Conservation (phyloP, 2,888 invertebrate species). For the Drosophila monieri region DNA sequence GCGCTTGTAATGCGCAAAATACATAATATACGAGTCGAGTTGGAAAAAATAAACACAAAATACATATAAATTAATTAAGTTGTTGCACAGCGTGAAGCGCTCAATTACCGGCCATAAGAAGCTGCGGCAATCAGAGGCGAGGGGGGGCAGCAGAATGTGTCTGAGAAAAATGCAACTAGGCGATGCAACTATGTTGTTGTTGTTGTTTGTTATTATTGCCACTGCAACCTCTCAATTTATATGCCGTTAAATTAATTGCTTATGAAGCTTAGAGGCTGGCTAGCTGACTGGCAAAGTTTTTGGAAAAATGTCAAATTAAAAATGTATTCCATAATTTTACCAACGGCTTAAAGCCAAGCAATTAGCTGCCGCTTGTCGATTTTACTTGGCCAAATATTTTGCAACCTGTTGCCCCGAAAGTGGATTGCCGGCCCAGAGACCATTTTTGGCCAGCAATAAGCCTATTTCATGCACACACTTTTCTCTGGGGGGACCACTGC, state of each 20-base stretch:
- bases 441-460: slow-evolving; percentile 65
- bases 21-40: slow-evolving; percentile 54
- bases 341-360: slow-evolving; percentile 43
- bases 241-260: slow-evolving; percentile 79
- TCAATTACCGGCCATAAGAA: slow-evolving; percentile 63
- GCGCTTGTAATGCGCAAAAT: slow-evolving; percentile 53
- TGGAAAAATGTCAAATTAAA: slow-evolving; percentile 77
- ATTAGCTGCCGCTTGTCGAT: slow-evolving; percentile 61
- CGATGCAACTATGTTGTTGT: slow-evolving; percentile 56
- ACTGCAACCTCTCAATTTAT: slow-evolving; percentile 60
- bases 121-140: neutral
- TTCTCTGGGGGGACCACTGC: slow-evolving; percentile 20
- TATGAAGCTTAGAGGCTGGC: slow-evolving; percentile 65
- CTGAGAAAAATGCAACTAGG: slow-evolving; percentile 79
- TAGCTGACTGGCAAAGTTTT: slow-evolving; percentile 36
- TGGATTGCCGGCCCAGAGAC: slow-evolving; percentile 47
- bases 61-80: slow-evolving; percentile 75
- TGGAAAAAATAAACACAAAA: slow-evolving; percentile 28
- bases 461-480: slow-evolving; percentile 34
- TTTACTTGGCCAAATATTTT: slow-evolving; percentile 63
- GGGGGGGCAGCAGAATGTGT: slow-evolving; percentile 61
- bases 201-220: slow-evolving; percentile 32
- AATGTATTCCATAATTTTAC: slow-evolving; percentile 75
- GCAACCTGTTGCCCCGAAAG: slow-evolving; percentile 70
- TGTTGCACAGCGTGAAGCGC: slow-evolving; percentile 80